phyloP scores from a whole-genome alignment of 2,113 vertebrate genomes.

The Phalacrocorax aristotelis region DNA sequence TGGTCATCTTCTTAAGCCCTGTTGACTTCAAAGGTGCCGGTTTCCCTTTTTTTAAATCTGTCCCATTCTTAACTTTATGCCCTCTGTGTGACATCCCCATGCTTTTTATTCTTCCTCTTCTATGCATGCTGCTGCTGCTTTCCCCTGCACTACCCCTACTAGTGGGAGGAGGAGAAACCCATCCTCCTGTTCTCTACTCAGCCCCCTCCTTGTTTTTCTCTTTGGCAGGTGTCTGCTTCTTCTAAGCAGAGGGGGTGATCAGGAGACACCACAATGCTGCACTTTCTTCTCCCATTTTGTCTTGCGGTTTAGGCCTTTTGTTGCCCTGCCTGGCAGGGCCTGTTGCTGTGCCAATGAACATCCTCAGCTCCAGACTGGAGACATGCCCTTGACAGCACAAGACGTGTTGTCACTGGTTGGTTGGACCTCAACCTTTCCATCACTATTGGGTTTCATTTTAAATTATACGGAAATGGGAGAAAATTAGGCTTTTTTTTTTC shows the following conservation, averaged over 20 bases:
- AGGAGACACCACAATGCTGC: neutral
- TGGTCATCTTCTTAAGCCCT: neutral
- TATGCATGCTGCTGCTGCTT: neutral
- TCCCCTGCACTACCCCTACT: neutral
- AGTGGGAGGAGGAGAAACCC: neutral
- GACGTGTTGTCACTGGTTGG: neutral
- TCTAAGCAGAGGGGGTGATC: neutral
- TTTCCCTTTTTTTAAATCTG: neutral
- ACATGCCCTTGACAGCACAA: neutral
- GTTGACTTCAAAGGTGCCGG: neutral
- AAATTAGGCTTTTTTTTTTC: neutral
- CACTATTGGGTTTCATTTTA: neutral
- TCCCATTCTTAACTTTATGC: neutral
- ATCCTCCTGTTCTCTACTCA: neutral
- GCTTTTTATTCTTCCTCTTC: neutral
- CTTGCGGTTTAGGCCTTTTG: fast-evolving
- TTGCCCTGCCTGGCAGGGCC: neutral
- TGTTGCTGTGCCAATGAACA: neutral
- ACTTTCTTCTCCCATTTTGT: neutral
- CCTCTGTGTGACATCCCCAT: neutral
- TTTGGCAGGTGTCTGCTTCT: neutral
- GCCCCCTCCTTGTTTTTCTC: neutral
- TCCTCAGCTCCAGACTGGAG: neutral
- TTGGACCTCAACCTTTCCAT: neutral
- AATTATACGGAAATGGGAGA: neutral